Base-by-base conservation (phyloP, 2,113 vertebrate genomes). In the Calidris pygmaea region DNA sequence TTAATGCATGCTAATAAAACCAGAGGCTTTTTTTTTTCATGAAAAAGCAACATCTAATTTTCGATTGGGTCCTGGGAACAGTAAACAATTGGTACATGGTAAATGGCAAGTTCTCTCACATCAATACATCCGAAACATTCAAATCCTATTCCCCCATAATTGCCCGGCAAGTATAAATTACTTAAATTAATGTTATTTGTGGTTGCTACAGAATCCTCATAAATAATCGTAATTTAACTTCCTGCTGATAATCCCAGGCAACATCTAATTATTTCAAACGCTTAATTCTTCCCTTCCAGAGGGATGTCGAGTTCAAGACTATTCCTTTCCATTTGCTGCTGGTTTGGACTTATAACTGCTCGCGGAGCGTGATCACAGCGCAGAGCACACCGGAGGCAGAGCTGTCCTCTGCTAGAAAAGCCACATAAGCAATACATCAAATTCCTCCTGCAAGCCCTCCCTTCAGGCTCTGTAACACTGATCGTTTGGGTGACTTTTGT, bases 141-240 rank as follows among this genome's bases (percentile, higher is more conserved):
- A 53, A 48, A n/a, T 58, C 87, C 91, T 60, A 58, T 39, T 94
- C 72, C 47, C 73, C 71, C 27, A 0, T 65, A 89, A 90, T 47
- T 92, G 82, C 92, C 81, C 60, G 22, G 35, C 87, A 66, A 56
- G 45, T 86, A 92, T 84, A 97, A 97, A 97, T 94, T 67, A 96
- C 86, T 92, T 86, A 35, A 87, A 95, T 77, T 70, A 97, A 93
- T 35, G 68, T 85, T 94, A 79, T 89, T 96, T 89, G 89, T 63
- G 48, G 39, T 39, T 41, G 89, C 7, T 15, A 93, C 87, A 77
- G 75, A 89, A 84, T 21, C 85, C 83, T 83, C 71, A 47, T 94
- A 91, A 97, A 97, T 94, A 94, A 97, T 95, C 67, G 68, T 92
- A 41, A 96, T 93, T 97, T 93, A 96, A 94, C 92, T 85, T 56